Base-by-base conservation (phyloP, 2,888 invertebrate genomes). In the Lutraria lutraria region DNA sequence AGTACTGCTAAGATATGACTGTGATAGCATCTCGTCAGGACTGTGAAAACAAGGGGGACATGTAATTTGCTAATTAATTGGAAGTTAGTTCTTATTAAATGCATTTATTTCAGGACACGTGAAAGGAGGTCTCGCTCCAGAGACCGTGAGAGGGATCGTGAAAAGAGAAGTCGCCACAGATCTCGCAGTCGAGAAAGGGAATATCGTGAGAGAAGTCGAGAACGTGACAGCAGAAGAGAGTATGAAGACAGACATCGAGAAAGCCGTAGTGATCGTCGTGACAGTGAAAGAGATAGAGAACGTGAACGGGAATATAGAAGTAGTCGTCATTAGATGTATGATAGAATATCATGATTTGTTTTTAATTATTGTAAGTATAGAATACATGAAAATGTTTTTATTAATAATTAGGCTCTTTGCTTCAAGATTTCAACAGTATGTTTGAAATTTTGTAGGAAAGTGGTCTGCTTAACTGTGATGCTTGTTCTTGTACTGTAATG, bases 61-160 rank as follows among this genome's bases (percentile, higher is more conserved):
- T n/a, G n/a, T 8, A 43, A 43, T 43, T 43, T 60, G n/a, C 60
- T 60, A 8, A 60, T 15, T 60, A n/a, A 43, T 52, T 52, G 0
- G 15, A 43, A 21, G 81, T 52, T 25, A 52, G 53, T 81, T n/a
- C 53, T 81, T 8, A 10, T n/a, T 13, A 68, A 68, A 68, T 25
- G 6, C 25, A 4, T 25, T 12, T 68, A 4, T 34, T 87, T 34
- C 60, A 89, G 89, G 34, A 63, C 88, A 54, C 81, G 89, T 68
- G 91, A 91, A 12, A 79, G 97, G 89, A 97, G 99, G 94, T 98
- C 98, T 43, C 93, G 99, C 94, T 98, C 98, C 87, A 97, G 99
- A 94, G 98, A 95, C 52, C 92, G 97, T 84, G 96, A 96, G 29
- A 94, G 96, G 86, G 96, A 96, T 53, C 93, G 96, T 12, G 94